Conservation (phyloP, 2,888 invertebrate species). For the Mimas tiliae region DNA sequence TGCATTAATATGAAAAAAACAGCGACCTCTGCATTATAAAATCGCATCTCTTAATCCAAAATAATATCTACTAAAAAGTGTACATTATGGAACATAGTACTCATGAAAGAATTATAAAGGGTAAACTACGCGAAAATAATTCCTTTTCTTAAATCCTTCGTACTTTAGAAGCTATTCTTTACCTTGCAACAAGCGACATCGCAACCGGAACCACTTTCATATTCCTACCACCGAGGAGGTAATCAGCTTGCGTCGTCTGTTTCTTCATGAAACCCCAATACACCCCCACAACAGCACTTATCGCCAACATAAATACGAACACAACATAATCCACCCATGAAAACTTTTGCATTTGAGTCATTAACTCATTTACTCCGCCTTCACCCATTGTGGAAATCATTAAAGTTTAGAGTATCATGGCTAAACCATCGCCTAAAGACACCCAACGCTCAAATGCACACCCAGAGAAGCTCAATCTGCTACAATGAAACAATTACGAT, state of each 20-base stretch:
- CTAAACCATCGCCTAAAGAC: slow-evolving; percentile 44
- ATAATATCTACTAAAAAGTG: too few relatives aligned
- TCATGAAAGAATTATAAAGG: neutral
- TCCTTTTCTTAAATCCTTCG: neutral
- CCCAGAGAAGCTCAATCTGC: slow-evolving; percentile 72
- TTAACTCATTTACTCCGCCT: slow-evolving; percentile 75
- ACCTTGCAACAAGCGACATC: slow-evolving; percentile 94
- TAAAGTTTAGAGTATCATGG: slow-evolving; percentile 22
- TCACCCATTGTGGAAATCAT: slow-evolving; percentile 54
- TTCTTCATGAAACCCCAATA: slow-evolving; percentile 91
- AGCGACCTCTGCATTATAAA: too few relatives aligned
- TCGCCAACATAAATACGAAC: slow-evolving; percentile 89
- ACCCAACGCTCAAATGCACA: slow-evolving; percentile 61
- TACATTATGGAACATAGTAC: too few relatives aligned
- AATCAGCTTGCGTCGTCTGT: slow-evolving; percentile 86
- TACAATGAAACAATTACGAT: slow-evolving; percentile 84
- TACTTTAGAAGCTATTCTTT: slow-evolving; percentile 35
- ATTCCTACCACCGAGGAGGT: slow-evolving; percentile 91
- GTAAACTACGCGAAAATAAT: neutral
- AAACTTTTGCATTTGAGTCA: slow-evolving; percentile 86
- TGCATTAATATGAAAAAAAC: too few relatives aligned
- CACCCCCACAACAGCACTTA: slow-evolving; percentile 92
- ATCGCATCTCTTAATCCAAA: too few relatives aligned
- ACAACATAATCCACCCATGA: slow-evolving; percentile 91
- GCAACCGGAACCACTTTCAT: slow-evolving; percentile 93